These are phyloP conservation scores for Danio choprae DNA, from an alignment of 2,797 vertebrate species.

Conservation along the genomic window DNA sequence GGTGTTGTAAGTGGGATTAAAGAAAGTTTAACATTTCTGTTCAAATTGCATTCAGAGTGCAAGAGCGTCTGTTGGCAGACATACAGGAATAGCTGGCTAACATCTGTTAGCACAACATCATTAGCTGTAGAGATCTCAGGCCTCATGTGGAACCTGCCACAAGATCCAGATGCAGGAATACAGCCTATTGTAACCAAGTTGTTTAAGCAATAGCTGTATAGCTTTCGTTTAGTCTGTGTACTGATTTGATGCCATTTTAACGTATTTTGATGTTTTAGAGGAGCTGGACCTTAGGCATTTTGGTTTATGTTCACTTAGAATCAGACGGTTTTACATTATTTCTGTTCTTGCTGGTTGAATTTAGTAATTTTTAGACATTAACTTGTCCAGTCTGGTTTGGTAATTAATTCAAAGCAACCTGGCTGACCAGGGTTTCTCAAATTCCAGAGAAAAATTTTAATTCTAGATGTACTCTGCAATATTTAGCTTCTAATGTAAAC, in stretches of 20 bases:
- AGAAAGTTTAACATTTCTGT: conserved; percentile 62
- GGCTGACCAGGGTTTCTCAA: background rate
- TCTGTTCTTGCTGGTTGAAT: background rate
- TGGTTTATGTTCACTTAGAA: background rate
- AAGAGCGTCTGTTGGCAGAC: conserved; percentile 67
- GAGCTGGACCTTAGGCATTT: background rate
- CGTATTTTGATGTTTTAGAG: conserved; percentile 1
- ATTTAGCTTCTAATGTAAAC: background rate
- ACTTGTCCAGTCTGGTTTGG: background rate
- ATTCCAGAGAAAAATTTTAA: background rate
- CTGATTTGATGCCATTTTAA: conserved; percentile 8
- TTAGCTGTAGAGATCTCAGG: conserved; percentile 69
- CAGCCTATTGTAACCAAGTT: conserved; percentile 18
- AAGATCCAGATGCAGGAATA: conserved; percentile 68
- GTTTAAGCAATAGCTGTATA: conserved; percentile 2
- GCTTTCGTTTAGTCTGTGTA: conserved; percentile 7
- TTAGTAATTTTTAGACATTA: conserved; percentile 5
- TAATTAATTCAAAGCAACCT: background rate
- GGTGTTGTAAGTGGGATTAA: conserved; percentile 25
- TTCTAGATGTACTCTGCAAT: background rate
- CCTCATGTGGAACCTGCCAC: conserved; percentile 62
- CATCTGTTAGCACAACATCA: conserved; percentile 83
- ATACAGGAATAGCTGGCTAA: conserved; percentile 77
- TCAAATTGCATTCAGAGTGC: conserved; percentile 64
- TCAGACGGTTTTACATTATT: background rate